Evolutionary conservation across 2,797 vertebrate genomes (phyloP).

Genomic region (Mormyrus hasselquistii): DNA sequence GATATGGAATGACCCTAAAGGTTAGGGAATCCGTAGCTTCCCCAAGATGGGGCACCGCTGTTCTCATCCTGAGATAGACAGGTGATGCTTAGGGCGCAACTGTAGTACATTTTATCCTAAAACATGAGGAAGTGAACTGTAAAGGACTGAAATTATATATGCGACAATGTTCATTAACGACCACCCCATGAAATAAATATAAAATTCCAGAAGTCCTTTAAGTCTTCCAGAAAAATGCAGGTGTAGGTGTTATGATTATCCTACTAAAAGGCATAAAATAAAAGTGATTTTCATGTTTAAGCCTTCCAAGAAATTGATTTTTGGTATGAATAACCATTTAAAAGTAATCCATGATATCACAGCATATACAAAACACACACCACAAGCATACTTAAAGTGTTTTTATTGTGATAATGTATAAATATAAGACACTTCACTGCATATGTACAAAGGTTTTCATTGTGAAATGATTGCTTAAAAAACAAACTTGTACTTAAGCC

Average conservation of each 20-base stretch:
- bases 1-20: not conserved
- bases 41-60: not conserved
- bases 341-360: not conserved
- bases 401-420: slow-evolving; percentile 63
- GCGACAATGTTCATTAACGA: not conserved
- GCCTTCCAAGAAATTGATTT: no score
- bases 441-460: slow-evolving; percentile 58
- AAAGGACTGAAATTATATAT: not conserved
- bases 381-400: slow-evolving; percentile 50
- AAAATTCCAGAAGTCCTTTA: not conserved
- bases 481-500: slow-evolving; percentile 48
- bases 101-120: not conserved
- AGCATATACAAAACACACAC: not conserved
- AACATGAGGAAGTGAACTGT: not conserved
- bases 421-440: slow-evolving; percentile 68
- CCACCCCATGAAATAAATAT: not conserved
- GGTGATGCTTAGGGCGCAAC: not conserved
- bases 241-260: not conserved
- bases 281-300: not conserved
- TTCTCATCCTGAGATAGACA: not conserved
- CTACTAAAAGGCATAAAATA: not conserved
- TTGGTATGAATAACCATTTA: not conserved
- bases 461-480: slow-evolving; percentile 46
- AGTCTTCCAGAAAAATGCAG: not conserved
- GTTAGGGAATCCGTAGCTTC: not conserved